Evolutionary conservation across 2,113 vertebrate species (phyloP).

Genomic region (Rhinogobius similis): DNA sequence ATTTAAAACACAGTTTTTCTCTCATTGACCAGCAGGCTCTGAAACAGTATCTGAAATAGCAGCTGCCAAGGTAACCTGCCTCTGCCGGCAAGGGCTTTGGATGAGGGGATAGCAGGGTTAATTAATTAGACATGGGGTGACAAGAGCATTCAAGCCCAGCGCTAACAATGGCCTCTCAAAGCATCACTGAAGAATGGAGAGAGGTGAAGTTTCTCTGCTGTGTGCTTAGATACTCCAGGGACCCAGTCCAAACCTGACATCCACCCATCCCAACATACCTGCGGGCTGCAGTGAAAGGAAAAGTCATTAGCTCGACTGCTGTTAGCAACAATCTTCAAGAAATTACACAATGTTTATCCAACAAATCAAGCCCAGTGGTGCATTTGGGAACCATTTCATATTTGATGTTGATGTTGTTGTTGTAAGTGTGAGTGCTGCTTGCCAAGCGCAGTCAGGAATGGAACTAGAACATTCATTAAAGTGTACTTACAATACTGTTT

Average conservation of each 20-base stretch:
- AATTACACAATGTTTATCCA: constrained; percentile 48
- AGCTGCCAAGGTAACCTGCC: constrained; percentile 38
- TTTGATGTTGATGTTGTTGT: constrained; percentile 48
- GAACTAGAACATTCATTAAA: not conserved
- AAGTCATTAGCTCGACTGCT: constrained; percentile 62
- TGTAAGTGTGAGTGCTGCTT: not conserved
- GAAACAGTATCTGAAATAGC: not conserved
- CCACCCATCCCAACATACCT: constrained; percentile 8
- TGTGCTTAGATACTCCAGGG: constrained; percentile 9
- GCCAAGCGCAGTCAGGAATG: not conserved
- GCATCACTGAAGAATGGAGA: constrained; percentile 4
- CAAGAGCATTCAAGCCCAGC: constrained; percentile 39
- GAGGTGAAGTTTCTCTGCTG: constrained; percentile 15
- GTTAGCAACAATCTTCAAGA: constrained; percentile 48
- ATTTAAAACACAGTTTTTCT: not conserved
- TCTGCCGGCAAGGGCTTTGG: constrained; percentile 31
- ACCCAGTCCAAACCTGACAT: not conserved
- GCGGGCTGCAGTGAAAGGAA: constrained; percentile 68
- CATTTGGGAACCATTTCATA: constrained; percentile 60
- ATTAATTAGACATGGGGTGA: constrained; percentile 64
- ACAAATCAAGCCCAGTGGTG: constrained; percentile 33
- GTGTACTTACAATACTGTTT: not conserved
- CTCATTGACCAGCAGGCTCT: not conserved
- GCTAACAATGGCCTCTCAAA: constrained; percentile 8
- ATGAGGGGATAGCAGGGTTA: constrained; percentile 32